Percentiles rank a stretch among this genome's conserved stretches.
Conservation (phyloP, 2,888 invertebrate genomes). For the Drosophila incognita region DNA sequence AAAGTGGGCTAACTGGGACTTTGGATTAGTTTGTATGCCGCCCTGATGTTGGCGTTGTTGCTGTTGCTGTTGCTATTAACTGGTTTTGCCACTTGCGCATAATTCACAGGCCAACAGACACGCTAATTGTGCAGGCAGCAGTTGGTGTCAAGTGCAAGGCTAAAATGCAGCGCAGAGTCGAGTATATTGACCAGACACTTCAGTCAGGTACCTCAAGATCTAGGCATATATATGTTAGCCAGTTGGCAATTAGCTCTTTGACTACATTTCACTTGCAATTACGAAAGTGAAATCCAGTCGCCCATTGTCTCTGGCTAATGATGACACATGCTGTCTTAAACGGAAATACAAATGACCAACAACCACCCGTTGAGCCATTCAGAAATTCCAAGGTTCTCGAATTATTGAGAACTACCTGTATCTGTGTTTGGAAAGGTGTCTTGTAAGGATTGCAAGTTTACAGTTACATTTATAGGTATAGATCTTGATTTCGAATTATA, state of each 20-base stretch:
- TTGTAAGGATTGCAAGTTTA: background rate
- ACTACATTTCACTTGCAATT: conserved; percentile 34
- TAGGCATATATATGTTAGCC: conserved; percentile 27
- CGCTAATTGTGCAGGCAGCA: conserved; percentile 51
- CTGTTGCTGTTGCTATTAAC: conserved; percentile 34
- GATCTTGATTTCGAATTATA: background rate
- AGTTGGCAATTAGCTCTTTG: conserved; percentile 44
- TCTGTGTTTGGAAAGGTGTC: background rate
- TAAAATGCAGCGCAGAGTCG: conserved; percentile 22
- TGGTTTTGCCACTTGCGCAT: conserved; percentile 50
- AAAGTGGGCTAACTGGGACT: conserved; percentile 65
- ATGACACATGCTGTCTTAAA: conserved; percentile 39
- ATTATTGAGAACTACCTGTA: background rate
- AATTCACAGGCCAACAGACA: conserved; percentile 44
- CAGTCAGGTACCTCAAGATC: background rate
- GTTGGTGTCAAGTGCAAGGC: conserved; percentile 72
- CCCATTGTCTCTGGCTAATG: conserved; percentile 23
- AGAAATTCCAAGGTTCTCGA: background rate
- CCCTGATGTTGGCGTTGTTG: conserved; percentile 1
- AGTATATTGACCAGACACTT: conserved; percentile 47
- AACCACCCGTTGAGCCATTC: conserved; percentile 2
- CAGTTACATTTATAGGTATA: background rate
- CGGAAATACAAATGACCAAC: conserved; percentile 5
- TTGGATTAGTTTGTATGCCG: conserved; percentile 33
- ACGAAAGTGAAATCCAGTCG: conserved; percentile 50